These are phyloP conservation scores for Mythimna loreyi DNA, from an alignment of 2,888 invertebrate species.

Conservation along the genomic window DNA sequence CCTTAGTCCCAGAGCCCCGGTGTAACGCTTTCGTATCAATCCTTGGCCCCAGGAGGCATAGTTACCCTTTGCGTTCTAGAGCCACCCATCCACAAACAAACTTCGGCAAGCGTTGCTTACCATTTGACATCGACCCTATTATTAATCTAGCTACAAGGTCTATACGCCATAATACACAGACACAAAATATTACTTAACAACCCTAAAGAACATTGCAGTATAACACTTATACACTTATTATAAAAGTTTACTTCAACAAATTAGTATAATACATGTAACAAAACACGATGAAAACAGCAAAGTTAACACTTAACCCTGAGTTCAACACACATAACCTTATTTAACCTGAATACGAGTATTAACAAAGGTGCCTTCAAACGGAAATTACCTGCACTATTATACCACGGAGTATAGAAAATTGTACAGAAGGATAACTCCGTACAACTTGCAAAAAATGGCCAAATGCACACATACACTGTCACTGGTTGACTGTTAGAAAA, in stretches of 20 bases:
- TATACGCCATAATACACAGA: too few species aligned
- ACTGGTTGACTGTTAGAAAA: too few species aligned
- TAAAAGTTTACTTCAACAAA: neutral
- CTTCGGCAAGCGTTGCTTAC: too few species aligned
- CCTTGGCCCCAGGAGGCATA: too few species aligned
- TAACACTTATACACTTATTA: conserved; percentile 9
- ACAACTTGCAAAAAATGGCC: neutral
- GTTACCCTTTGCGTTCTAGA: too few species aligned
- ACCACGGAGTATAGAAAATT: conserved; percentile 6
- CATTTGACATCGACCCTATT: too few species aligned
- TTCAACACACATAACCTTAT: conserved; percentile 25
- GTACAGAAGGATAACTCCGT: neutral
- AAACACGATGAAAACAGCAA: conserved; percentile 12
- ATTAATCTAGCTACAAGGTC: too few species aligned
- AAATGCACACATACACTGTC: too few species aligned
- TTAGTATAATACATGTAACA: neutral
- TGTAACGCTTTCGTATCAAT: too few species aligned
- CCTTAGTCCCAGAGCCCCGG: too few species aligned
- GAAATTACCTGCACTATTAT: conserved; percentile 56
- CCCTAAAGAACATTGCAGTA: neutral
- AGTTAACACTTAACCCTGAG: conserved; percentile 29
- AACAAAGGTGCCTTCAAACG: conserved; percentile 48
- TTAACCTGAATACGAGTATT: conserved; percentile 33
- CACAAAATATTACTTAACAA: neutral
- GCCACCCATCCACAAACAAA: too few species aligned